Base-by-base conservation (phyloP, 2,888 invertebrate genomes). In the Campaea margaritaria region DNA sequence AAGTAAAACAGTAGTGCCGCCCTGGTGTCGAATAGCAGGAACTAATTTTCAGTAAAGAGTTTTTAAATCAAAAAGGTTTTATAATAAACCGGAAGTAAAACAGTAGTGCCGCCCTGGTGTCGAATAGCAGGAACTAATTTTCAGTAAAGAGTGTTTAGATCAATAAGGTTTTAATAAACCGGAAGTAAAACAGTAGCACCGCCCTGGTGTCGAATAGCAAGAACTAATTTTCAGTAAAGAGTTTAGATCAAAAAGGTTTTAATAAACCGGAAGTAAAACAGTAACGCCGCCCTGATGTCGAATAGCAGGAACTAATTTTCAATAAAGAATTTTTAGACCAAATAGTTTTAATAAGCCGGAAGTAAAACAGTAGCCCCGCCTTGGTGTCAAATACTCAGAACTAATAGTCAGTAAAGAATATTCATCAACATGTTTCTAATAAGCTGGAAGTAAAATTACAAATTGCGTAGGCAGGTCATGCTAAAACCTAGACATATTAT, bases 221-320 rank as follows among this genome's bases (percentile, higher is more conserved):
- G 21, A 21, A 21, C 21, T 21, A 3, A 21, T 5, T 3, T 21
- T n/a, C n/a, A n/a, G 21, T 21, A 21, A 21, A 3, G 21, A 21
- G 13, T 38, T 38, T 12, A 1, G 11, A 13, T 21, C 21, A 38
- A 38, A 12, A 38, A 38, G 38, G 38, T 38, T n/a, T n/a, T 38
- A 38, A 5, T n/a, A 38, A 12, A 12, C 38, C 38, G 38, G 38
- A 38, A 38, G 34, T 34, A 11, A 9, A n/a, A 5, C 38, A n/a
- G n/a, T 38, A 13, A n/a, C 38, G 38, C 38, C 13, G n/a, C 38
- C 12, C 38, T 38, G n/a, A n/a, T 38, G 38, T n/a, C n/a, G 38
- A 38, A 4, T 38, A 38, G 38, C 34, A 34, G 34, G 8, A 34
- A 3, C 9, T 11, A 11, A 34, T 11, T 34, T n/a, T n/a, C n/a